Percentiles rank a stretch among this genome's conserved stretches.
Conservation (phyloP, 2,888 invertebrate species). For the Phaedon cochleariae region DNA sequence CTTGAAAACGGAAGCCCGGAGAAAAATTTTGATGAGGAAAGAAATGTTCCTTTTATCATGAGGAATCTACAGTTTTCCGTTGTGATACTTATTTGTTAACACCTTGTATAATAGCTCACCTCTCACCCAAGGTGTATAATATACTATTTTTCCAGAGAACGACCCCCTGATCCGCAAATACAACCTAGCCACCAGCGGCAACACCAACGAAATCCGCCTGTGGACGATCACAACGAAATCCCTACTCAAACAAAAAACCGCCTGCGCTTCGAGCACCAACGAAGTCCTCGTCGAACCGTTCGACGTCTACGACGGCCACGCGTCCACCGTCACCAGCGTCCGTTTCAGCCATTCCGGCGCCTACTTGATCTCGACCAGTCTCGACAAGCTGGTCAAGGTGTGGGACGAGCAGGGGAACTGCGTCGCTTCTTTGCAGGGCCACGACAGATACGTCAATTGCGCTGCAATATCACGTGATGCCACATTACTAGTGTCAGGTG, state of each 20-base stretch:
- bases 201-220: conserved; percentile 72
- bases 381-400: conserved; percentile 82
- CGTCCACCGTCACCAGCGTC: conserved; percentile 69
- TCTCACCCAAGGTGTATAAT: too few relatives aligned
- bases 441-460: conserved; percentile 82
- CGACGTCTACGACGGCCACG: conserved; percentile 59
- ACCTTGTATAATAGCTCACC: too few relatives aligned
- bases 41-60: too few relatives aligned
- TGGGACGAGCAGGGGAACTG: conserved; percentile 73
- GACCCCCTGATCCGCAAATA: conserved; percentile 66
- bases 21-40: too few relatives aligned
- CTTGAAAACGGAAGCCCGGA: too few relatives aligned
- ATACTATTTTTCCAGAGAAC: too few relatives aligned
- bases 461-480: conserved; percentile 76
- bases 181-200: conserved; percentile 73
- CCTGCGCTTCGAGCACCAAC: conserved; percentile 34
- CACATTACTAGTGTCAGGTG: conserved; percentile 73
- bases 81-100: too few relatives aligned
- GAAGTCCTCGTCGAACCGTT: conserved; percentile 51
- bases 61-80: too few relatives aligned
- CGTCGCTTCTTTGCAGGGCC: conserved; percentile 71
- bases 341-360: conserved; percentile 64
- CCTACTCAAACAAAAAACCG: conserved; percentile 54
- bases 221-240: conserved; percentile 66
- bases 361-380: conserved; percentile 73